phyloP scores from a whole-genome alignment of 2,113 vertebrate genomes.

The Connochaetes taurinus region DNA sequence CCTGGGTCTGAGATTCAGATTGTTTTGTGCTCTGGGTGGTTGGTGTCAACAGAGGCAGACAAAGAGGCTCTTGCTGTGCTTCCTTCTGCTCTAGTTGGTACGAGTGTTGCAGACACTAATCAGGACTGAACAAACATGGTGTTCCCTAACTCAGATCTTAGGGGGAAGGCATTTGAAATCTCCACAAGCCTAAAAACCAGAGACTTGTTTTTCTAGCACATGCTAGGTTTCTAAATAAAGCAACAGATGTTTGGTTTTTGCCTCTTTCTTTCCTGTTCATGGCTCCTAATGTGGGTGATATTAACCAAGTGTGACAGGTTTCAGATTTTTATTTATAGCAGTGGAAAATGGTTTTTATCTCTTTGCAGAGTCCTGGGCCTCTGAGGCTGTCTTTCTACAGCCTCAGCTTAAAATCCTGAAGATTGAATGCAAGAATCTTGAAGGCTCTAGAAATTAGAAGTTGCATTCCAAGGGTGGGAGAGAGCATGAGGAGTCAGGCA shows the following conservation, averaged over 20 bases:
- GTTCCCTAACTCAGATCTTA: slow-evolving; percentile 42
- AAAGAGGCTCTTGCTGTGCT: slow-evolving; percentile 20
- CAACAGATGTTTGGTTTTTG: slow-evolving; percentile 71
- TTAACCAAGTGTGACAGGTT: slow-evolving; percentile 79
- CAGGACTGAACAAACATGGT: slow-evolving; percentile 41
- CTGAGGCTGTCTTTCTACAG: not conserved
- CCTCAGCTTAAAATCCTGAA: slow-evolving; percentile 23
- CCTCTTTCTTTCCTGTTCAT: slow-evolving; percentile 67
- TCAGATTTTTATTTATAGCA: slow-evolving; percentile 76
- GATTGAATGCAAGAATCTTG: not conserved
- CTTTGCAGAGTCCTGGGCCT: slow-evolving; percentile 33
- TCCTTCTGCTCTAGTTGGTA: slow-evolving; percentile 75
- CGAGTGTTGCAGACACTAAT: slow-evolving; percentile 63
- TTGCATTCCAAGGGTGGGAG: not conserved
- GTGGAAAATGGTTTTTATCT: slow-evolving; percentile 64
- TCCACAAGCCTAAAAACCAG: slow-evolving; percentile 46
- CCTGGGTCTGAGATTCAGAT: not conserved
- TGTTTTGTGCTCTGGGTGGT: slow-evolving; percentile 37
- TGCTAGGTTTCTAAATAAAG: slow-evolving; percentile 79
- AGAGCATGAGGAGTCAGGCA: not conserved
- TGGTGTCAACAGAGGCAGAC: slow-evolving; percentile 30
- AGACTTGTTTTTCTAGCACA: slow-evolving; percentile 56
- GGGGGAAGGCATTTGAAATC: slow-evolving; percentile 50
- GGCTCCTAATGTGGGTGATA: slow-evolving; percentile 72
- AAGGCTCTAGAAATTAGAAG: not conserved